phyloP scores from a whole-genome alignment of 2,888 invertebrate genomes.

The Liopterus haemorrhoidalis region DNA sequence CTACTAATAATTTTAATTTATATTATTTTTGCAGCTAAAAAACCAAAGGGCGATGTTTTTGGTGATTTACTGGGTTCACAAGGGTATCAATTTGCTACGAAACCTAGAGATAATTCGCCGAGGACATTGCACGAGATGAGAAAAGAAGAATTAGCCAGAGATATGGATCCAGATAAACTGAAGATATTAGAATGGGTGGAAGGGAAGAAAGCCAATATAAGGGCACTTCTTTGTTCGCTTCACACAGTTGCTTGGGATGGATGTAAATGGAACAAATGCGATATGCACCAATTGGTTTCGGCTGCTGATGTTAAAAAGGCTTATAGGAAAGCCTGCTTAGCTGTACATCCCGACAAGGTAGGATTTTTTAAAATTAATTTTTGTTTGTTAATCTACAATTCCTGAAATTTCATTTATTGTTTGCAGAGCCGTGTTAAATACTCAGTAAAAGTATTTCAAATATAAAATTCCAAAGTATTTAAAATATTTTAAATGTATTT shows the following conservation, averaged over 20 bases:
- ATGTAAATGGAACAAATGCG: conserved; percentile 85
- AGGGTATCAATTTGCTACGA: conserved; percentile 75
- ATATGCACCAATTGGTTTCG: conserved; percentile 91
- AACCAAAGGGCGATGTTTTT: conserved; percentile 68
- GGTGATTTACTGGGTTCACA: conserved; percentile 87
- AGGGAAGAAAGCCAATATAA: conserved; percentile 93
- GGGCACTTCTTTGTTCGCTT: conserved; percentile 90
- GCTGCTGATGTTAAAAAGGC: conserved; percentile 92
- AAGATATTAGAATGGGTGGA: conserved; percentile 82
- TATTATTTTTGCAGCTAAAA: too few species aligned
- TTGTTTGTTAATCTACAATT: conserved; percentile 1
- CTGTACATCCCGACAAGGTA: conserved; percentile 99
- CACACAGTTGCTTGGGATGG: conserved; percentile 91
- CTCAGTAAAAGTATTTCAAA: too few species aligned
- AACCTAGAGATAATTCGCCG: conserved; percentile 68
- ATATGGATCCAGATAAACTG: conserved; percentile 88
- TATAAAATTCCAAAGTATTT: too few species aligned
- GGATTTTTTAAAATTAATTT: conserved; percentile 20
- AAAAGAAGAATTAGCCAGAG: conserved; percentile 75
- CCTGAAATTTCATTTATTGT: too few species aligned
- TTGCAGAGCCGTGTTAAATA: too few species aligned
- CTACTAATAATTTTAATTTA: too few species aligned
- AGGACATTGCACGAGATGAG: conserved; percentile 90
- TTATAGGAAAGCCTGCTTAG: conserved; percentile 91
- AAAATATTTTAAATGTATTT: too few species aligned